These are phyloP conservation scores for Callipepla californica DNA, from an alignment of 2,113 vertebrate genomes.

Conservation along the genomic window DNA sequence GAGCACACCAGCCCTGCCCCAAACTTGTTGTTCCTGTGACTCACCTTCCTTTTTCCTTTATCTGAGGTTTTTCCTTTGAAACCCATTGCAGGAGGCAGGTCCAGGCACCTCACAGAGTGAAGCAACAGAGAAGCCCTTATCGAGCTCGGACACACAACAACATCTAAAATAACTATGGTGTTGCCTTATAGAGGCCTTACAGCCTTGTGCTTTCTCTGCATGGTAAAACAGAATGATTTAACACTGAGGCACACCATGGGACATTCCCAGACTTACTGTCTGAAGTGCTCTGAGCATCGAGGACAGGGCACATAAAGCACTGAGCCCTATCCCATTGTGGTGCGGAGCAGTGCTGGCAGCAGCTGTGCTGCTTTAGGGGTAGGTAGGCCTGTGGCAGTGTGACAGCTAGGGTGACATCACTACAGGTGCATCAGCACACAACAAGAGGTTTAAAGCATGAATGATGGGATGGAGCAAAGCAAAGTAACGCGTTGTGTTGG, in stretches of 20 bases:
- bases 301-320: not conserved
- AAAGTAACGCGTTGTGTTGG: accelerated
- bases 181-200: accelerated
- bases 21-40: not conserved
- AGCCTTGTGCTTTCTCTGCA: accelerated
- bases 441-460: not conserved
- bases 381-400: not conserved
- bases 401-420: not conserved
- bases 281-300: not conserved
- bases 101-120: not conserved
- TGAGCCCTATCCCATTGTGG: not conserved
- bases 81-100: not conserved
- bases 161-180: accelerated
- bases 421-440: not conserved
- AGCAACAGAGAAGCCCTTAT: not conserved
- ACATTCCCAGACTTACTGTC: not conserved
- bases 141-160: not conserved
- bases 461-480: not conserved
- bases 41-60: constrained; percentile 4
- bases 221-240: not conserved
- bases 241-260: not conserved
- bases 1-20: not conserved
- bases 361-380: not conserved
- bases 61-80: not conserved
- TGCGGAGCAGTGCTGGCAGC: not conserved